Conservation (phyloP, 2,888 invertebrate species). For the Coelopa pilipes region DNA sequence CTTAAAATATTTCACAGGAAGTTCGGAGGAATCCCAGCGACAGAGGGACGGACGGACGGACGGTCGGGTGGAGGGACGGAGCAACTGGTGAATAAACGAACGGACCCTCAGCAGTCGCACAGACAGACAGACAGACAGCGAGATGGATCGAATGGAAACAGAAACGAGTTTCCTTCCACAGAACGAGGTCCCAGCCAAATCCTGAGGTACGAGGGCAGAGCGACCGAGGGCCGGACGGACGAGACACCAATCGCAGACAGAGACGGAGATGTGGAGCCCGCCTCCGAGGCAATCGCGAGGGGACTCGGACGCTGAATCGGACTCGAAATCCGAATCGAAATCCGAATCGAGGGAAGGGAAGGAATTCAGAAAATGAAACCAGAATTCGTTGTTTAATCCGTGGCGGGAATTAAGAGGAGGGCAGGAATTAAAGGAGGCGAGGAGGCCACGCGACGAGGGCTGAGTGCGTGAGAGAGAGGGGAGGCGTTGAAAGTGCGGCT, state of each 20-base stretch:
- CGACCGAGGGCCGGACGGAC: constrained; percentile 17
- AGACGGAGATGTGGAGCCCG: neutral
- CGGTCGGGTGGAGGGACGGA: no score
- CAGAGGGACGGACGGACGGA: constrained; percentile 3
- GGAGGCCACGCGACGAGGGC: no score
- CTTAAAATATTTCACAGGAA: constrained; percentile 46
- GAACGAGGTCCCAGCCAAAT: constrained; percentile 29
- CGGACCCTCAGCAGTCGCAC: constrained; percentile 2
- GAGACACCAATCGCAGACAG: constrained; percentile 11
- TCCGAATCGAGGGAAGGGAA: constrained; percentile 17
- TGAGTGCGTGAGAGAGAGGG: no score
- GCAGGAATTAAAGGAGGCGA: no score
- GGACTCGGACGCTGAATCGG: no score
- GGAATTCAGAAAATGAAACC: constrained; percentile 13
- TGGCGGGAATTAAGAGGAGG: no score
- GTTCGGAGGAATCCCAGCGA: constrained; percentile 35
- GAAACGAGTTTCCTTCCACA: constrained; percentile 28
- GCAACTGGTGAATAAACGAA: neutral
- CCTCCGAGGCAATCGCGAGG: neutral
- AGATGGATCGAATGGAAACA: constrained; percentile 10
- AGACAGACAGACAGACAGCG: constrained; percentile 3
- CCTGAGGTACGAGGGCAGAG: constrained; percentile 36
- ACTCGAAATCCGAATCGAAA: constrained; percentile 16
- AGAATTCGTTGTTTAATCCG: constrained; percentile 20
- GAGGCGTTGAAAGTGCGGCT: no score